Conservation (phyloP, 2,888 invertebrate species). For the Hedychridium roseum region DNA sequence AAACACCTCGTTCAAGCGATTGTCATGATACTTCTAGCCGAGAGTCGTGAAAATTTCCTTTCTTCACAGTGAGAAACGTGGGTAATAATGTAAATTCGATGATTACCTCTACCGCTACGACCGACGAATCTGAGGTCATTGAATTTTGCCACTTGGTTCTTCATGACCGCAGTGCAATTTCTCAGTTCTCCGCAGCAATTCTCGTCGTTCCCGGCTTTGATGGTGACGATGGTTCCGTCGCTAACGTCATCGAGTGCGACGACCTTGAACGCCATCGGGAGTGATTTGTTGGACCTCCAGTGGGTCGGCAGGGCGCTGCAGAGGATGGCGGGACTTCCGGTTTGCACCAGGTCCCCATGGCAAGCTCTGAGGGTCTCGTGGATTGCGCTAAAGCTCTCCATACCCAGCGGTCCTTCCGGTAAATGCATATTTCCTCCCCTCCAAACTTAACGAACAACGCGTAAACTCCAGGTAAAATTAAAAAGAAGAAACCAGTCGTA, state of each 20-base stretch:
- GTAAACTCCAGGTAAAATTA: too few species aligned
- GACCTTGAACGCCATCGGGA: slow-evolving; percentile 96
- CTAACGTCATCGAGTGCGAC: slow-evolving; percentile 91
- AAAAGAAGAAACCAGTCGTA: too few species aligned
- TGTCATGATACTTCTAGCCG: too few species aligned
- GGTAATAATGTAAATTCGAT: too few species aligned
- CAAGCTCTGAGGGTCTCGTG: slow-evolving; percentile 85
- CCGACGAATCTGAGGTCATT: slow-evolving; percentile 98
- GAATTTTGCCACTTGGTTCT: slow-evolving; percentile 98
- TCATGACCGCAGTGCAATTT: slow-evolving; percentile 94
- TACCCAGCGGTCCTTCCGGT: slow-evolving; percentile 73
- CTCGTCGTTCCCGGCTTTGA: slow-evolving; percentile 97
- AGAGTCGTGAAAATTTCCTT: too few species aligned
- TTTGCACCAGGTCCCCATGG: slow-evolving; percentile 92
- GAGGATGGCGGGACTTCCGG: slow-evolving; percentile 93
- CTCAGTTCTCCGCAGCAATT: slow-evolving; percentile 95
- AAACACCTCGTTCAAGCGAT: too few species aligned
- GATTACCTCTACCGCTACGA: slow-evolving; percentile 92
- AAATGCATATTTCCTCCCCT: slow-evolving; percentile 69
- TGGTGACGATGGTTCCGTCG: slow-evolving; percentile 93
- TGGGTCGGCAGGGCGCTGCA: slow-evolving; percentile 94
- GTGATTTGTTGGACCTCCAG: slow-evolving; percentile 97
- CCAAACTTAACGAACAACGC: not conserved
- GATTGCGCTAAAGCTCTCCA: slow-evolving; percentile 78
- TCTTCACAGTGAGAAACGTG: too few species aligned